phyloP scores from a whole-genome alignment of 2,113 vertebrate species.

The Hypocryptadius cinnamomeus region DNA sequence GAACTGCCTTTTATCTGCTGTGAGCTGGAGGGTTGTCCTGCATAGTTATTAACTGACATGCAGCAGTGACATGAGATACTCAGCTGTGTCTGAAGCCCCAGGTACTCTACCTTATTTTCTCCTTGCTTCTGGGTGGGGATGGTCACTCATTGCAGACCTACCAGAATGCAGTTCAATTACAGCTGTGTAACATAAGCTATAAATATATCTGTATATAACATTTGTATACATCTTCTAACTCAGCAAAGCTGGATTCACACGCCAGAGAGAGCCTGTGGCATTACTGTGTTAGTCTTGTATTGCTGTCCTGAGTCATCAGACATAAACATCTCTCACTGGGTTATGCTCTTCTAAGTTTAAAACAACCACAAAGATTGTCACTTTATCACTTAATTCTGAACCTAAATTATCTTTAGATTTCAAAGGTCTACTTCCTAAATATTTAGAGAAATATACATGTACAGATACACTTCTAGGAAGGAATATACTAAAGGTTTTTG shows the following conservation, averaged over 20 bases:
- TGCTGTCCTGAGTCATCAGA: neutral
- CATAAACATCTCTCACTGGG: neutral
- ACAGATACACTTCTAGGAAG: neutral
- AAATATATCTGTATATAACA: neutral
- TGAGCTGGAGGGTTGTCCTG: neutral
- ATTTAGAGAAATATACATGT: neutral
- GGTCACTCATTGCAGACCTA: neutral
- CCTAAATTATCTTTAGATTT: neutral
- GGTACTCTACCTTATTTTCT: neutral
- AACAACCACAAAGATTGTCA: neutral
- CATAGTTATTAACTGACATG: neutral
- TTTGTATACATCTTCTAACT: fast-evolving
- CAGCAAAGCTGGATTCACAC: neutral
- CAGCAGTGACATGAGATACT: neutral
- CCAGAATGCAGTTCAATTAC: neutral
- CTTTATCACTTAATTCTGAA: neutral
- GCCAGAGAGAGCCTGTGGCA: neutral
- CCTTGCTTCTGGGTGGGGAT: neutral
- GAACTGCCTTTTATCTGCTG: neutral
- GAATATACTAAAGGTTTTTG: neutral
- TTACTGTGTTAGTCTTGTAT: neutral
- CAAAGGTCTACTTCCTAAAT: neutral
- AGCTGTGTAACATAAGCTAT: neutral
- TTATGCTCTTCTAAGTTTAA: neutral
- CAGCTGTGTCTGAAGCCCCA: neutral